Evolutionary conservation across 2,888 invertebrate genomes (phyloP).

Genomic region (Trichogramma evanescens): DNA sequence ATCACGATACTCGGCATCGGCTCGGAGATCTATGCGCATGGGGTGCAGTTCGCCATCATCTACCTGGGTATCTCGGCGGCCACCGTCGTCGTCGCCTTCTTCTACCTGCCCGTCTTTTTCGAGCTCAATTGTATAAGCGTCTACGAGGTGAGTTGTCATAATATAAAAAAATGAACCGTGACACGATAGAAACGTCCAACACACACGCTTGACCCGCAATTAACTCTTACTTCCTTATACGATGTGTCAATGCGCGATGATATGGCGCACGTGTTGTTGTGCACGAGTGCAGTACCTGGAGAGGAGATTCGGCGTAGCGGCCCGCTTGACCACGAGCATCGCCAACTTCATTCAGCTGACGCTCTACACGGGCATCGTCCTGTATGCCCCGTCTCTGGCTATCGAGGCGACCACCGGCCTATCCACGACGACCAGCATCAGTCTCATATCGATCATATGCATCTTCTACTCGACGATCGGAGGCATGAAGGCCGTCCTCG

Average conservation of each 20-base stretch:
- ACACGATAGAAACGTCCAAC: background rate
- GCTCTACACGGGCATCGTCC: constrained; percentile 53
- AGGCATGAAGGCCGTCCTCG: constrained; percentile 84
- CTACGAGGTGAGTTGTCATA: constrained; percentile 60
- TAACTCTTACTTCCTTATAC: background rate
- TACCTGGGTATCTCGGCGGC: constrained; percentile 70
- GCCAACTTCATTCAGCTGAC: constrained; percentile 57
- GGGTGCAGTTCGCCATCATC: constrained; percentile 71
- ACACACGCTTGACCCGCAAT: background rate
- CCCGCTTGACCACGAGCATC: constrained; percentile 51
- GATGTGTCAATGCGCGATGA: background rate
- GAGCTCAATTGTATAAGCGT: constrained; percentile 77
- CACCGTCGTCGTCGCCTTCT: constrained; percentile 69
- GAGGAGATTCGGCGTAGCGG: constrained; percentile 51
- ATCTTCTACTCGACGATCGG: constrained; percentile 83
- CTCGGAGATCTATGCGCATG: constrained; percentile 77
- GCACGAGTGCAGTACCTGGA: constrained; percentile 54
- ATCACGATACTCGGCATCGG: constrained; percentile 84
- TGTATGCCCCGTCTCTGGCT: constrained; percentile 60
- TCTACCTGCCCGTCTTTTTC: constrained; percentile 81
- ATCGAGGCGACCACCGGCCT: constrained; percentile 53
- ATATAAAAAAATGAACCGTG: background rate
- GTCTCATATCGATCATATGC: constrained; percentile 59
- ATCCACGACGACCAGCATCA: constrained; percentile 45
- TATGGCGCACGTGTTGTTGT: background rate